Percentiles rank a stretch among this genome's conserved stretches.
Evolutionary conservation across 1,140 invertebrate genomes (phyloP).

Genomic region (Caerostris darwini): DNA sequence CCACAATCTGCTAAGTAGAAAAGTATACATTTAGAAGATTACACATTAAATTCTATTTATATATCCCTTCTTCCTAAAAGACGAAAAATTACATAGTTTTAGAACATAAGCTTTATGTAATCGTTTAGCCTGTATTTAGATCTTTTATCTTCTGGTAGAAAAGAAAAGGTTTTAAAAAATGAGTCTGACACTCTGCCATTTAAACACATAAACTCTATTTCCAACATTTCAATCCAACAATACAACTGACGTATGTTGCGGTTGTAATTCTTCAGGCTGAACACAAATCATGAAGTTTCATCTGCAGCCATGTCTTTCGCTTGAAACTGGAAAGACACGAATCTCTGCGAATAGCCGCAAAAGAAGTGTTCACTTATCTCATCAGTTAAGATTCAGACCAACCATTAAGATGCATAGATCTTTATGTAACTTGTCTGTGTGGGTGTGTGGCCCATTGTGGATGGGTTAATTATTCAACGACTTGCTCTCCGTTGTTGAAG

Average conservation of each 20-base stretch:
- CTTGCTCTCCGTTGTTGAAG: not conserved
- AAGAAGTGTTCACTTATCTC: conserved; percentile 60
- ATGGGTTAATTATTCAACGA: conserved; percentile 70
- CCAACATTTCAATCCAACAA: conserved; percentile 16
- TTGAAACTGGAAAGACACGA: conserved; percentile 34
- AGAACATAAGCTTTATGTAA: not conserved
- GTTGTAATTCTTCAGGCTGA: not conserved
- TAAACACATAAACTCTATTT: conserved; percentile 5
- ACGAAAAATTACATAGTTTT: no score
- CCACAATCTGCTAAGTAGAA: no score
- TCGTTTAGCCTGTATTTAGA: not conserved
- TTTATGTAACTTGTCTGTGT: conserved; percentile 60
- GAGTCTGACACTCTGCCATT: not conserved
- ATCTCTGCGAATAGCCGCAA: conserved; percentile 26
- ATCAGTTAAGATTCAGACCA: conserved; percentile 60
- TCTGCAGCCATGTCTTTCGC: conserved; percentile 1
- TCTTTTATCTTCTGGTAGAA: not conserved
- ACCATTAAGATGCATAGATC: conserved; percentile 67
- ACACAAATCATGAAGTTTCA: not conserved
- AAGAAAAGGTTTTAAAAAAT: not conserved
- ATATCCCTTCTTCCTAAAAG: no score
- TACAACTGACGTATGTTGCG: not conserved
- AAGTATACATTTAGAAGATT: no score
- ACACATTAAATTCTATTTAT: no score
- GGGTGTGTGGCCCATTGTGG: conserved; percentile 70